Evolutionary conservation across 2,113 vertebrate species (phyloP), one percentile per base, ranked within the genome.

Genomic region (Cichladusa arquata): DNA sequence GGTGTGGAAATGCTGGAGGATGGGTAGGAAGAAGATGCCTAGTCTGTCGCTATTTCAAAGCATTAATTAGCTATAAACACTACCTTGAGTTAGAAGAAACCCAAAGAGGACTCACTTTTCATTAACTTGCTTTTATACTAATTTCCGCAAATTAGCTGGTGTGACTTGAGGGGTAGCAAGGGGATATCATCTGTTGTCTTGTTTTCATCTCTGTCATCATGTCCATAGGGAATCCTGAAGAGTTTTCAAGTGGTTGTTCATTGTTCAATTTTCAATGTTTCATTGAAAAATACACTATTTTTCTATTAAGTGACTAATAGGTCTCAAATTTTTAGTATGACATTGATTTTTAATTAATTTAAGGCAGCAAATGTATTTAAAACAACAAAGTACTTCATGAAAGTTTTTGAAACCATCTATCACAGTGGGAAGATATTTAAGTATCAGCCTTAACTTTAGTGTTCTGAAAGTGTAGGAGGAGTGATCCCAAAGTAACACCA

Each of bases 1-100:
- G 16, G 5, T 12, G 6, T 67, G 34, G 54, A 16, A 82, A 56
- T 0, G 0, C 10, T 42, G 15, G 0, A 4, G 10, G 6, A 1
- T 3, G 19, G 11, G 19, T 25, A 7, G 4, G 26, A 38, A 31
- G 18, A 53, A 58, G 8, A 33, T 76, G 7, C 29, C 19, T 74
- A 14, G 14, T 31, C 38, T 14, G 72, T 36, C 54, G 14, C 29
- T 80, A 9, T 76, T 86, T 82, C 26, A 26, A 38, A 9, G 56
- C 11, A 72, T 57, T 70, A 51, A 15, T 11, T 86, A 58, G 20
- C 53, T 80, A 64, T 34, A 14, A 44, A 60, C 11, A 72, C 12
- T 56, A 28, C 38, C 14, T 80, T 80, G 33, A 72, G 22, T 77
- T 69, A 69, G 50, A 69, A 77, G 58, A 86, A 91, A 81, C 34